Base-by-base conservation (phyloP, 1,140 invertebrate genomes). In the Drosophila repletoides region DNA sequence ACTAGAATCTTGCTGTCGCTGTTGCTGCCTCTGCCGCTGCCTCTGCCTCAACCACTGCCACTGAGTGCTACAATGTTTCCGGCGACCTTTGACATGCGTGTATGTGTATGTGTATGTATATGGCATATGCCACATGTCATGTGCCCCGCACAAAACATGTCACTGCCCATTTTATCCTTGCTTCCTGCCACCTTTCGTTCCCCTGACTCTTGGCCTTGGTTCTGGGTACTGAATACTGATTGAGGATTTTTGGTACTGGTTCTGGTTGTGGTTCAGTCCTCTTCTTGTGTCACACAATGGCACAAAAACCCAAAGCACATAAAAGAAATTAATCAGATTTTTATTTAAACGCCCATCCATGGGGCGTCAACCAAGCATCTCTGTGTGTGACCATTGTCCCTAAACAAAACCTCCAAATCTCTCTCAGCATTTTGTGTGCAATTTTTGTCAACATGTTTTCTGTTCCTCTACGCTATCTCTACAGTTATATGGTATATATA, bases 311-410 rank as follows among this genome's bases (percentile, higher is more conserved):
- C 56, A 56, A 76, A 72, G 51, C 68, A 43, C 66, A 84, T 84
- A 86, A 84, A 84, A 73, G 74, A 84, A 84, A 84, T 84, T 84
- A 84, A 84, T 84, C 79, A 84, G 79, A 84, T 84, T 84, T 83
- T 86, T 84, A 86, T 84, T 84, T 86, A 84, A 84, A 84, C 79
- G 80, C 79, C 72, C 76, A 68, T 60, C 34, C 46, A 64, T 53
- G 29, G 60, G 67, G 51, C 66, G 55, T 66, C 60, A 36, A 52
- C 38, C 43, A 49, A n/a, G 12, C 24, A 10, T 34, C 38, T 24
- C n/a, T 12, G 7, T 46, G 14, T 31, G 22, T 70, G 79, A 74
- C 70, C 79, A 79, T 83, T 83, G 80, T 83, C 80, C 74, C 60
- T 77, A 45, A n/a, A 61, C 43, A 22, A 61, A 63, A 58, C 60